Evolutionary conservation across 2,888 invertebrate species (phyloP).

Genomic region (Meiosimyza decipiens): DNA sequence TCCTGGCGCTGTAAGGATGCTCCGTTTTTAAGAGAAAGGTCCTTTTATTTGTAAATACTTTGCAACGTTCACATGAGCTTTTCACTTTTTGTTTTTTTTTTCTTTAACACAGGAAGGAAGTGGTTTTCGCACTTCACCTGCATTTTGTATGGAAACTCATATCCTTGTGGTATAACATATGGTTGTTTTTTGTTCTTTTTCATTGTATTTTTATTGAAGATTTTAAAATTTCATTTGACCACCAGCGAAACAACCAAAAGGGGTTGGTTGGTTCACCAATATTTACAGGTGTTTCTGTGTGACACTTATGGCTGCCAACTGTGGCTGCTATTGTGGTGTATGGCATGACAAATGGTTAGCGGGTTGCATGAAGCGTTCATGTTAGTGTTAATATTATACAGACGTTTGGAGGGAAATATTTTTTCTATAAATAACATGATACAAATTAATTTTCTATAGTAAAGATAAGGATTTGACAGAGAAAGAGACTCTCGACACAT

Average conservation of each 20-base stretch:
- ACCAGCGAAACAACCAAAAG: conserved; percentile 44
- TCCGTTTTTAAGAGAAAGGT: neutral
- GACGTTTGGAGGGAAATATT: too few relatives aligned
- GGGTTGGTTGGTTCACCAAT: conserved; percentile 50
- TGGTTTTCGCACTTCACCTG: conserved; percentile 47
- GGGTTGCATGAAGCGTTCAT: neutral
- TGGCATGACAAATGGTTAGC: conserved; percentile 23
- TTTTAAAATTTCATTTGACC: conserved; percentile 59
- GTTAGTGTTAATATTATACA: too few relatives aligned
- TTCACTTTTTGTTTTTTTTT: neutral
- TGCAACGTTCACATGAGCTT: conserved; percentile 26
- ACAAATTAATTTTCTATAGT: too few relatives aligned
- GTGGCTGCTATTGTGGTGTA: conserved; percentile 28
- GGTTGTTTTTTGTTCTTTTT: conserved; percentile 5
- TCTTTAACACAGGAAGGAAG: conserved; percentile 42
- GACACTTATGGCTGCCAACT: conserved; percentile 23
- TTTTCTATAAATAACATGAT: too few relatives aligned
- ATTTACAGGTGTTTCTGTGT: conserved; percentile 57
- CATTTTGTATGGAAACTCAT: neutral
- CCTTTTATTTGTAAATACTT: conserved; percentile 27
- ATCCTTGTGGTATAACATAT: neutral
- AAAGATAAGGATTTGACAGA: too few relatives aligned
- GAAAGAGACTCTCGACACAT: too few relatives aligned
- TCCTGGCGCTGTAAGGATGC: too few relatives aligned
- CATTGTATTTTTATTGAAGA: conserved; percentile 3